Conservation (phyloP, 2,888 invertebrate genomes). For the Criorhina ranunculi region DNA sequence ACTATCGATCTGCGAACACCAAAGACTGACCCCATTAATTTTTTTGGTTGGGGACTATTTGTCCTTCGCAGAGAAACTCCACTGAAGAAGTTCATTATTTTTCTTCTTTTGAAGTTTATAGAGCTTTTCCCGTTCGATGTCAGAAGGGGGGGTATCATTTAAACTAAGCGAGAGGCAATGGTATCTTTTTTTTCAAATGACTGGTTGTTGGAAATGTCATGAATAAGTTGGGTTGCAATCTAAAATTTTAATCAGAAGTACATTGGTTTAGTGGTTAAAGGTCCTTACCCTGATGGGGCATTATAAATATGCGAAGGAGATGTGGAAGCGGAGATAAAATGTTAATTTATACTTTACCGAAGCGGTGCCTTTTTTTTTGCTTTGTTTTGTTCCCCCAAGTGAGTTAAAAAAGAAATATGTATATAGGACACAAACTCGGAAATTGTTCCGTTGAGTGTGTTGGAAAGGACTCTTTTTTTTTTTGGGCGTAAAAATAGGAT, state of each 20-base stretch:
- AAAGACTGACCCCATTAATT: constrained; percentile 41
- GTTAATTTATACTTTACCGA: constrained; percentile 50
- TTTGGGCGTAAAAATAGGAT: neutral
- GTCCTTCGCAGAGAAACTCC: constrained; percentile 15
- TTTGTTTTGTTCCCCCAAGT: constrained; percentile 2
- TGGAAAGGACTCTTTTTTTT: neutral
- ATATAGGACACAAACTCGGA: neutral
- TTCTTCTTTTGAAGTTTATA: constrained; percentile 17
- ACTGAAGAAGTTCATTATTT: constrained; percentile 55
- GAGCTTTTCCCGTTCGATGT: constrained; percentile 7
- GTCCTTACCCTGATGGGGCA: constrained; percentile 27
- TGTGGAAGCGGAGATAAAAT: constrained; percentile 38
- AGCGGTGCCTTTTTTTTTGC: constrained; percentile 10
- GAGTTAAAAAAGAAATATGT: constrained; percentile 6
- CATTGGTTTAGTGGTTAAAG: constrained; percentile 19
- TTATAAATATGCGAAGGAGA: constrained; percentile 8
- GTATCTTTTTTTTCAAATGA: constrained; percentile 9
- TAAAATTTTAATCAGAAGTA: constrained; percentile 52
- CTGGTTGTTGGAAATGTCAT: constrained; percentile 37
- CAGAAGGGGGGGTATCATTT: constrained; percentile 22
- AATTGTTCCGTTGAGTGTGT: neutral
- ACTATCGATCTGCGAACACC: constrained; percentile 48
- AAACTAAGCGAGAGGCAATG: constrained; percentile 21
- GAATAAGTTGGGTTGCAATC: constrained; percentile 48
- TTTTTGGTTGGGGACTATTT: neutral